These are phyloP conservation scores for Corythornis leucogaster DNA, from an alignment of 2,797 vertebrate genomes.

Conservation along the genomic window DNA sequence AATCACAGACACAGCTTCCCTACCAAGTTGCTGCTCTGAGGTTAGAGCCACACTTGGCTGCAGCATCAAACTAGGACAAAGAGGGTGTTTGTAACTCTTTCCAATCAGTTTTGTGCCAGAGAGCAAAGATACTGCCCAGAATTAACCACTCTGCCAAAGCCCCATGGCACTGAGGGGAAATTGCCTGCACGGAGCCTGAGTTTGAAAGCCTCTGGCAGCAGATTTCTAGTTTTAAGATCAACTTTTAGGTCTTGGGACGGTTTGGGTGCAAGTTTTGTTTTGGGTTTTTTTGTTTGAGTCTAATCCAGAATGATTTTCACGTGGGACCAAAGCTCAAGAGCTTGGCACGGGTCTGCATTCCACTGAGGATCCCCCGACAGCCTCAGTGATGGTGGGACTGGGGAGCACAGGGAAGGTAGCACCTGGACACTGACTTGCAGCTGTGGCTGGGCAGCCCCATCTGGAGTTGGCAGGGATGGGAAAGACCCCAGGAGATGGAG, in stretches of 20 bases:
- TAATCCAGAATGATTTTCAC: neutral
- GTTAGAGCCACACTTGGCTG: neutral
- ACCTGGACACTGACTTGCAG: constrained; percentile 87
- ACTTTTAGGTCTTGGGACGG: accelerated
- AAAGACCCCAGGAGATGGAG: constrained; percentile 85
- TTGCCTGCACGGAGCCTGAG: neutral
- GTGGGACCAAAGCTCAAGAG: neutral
- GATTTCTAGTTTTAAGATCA: accelerated
- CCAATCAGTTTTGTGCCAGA: neutral
- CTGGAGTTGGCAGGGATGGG: constrained; percentile 82
- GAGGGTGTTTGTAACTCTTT: neutral
- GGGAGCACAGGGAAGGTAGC: constrained; percentile 41
- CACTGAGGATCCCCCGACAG: accelerated
- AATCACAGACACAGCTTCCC: neutral
- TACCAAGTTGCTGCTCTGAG: neutral
- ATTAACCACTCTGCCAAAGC: neutral
- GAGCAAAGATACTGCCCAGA: neutral
- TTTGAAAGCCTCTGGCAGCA: neutral
- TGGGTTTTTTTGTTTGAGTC: neutral
- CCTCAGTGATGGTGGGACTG: accelerated
- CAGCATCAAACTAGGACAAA: neutral
- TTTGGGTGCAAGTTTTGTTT: neutral
- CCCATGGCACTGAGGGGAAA: neutral
- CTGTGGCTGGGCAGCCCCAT: constrained; percentile 83
- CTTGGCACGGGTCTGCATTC: neutral